phyloP scores from a whole-genome alignment of 2,888 invertebrate species.

The Cephus nigrinus region DNA sequence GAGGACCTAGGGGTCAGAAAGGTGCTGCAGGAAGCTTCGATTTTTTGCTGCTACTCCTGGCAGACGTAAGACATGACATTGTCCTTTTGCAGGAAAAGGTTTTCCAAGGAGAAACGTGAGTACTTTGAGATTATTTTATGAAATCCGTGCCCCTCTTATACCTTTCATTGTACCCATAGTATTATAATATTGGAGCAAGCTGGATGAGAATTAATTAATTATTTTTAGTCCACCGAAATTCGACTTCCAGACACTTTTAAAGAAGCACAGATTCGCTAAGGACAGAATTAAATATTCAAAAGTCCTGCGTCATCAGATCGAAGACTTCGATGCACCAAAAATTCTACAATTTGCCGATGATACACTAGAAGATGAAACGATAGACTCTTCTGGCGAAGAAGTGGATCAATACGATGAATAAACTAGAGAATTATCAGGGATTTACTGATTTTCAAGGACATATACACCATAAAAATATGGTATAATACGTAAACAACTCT shows the following conservation, averaged over 20 bases:
- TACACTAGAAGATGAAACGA: constrained; percentile 1
- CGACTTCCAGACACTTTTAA: constrained; percentile 71
- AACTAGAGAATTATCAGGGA: neutral
- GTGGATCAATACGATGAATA: constrained; percentile 14
- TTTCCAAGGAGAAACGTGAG: constrained; percentile 71
- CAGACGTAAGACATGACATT: constrained; percentile 75
- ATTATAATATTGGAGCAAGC: neutral
- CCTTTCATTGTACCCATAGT: neutral
- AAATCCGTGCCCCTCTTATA: neutral
- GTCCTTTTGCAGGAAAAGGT: constrained; percentile 72
- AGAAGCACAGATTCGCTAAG: constrained; percentile 64
- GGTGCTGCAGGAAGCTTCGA: constrained; percentile 75
- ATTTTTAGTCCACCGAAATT: constrained; percentile 71
- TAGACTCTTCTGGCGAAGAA: constrained; percentile 18
- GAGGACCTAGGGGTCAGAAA: constrained; percentile 71
- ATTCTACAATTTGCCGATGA: constrained; percentile 12
- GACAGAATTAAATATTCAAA: constrained; percentile 13
- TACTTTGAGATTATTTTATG: constrained; percentile 23
- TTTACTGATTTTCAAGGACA: neutral
- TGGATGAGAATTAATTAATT: neutral
- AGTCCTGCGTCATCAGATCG: constrained; percentile 5
- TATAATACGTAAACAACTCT: neutral
- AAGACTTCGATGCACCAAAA: constrained; percentile 11
- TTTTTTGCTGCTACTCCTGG: constrained; percentile 73
- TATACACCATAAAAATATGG: neutral